Evolutionary conservation across 2,797 vertebrate species (phyloP), one percentile per base, ranked within the genome.

Genomic region (Emys orbicularis): DNA sequence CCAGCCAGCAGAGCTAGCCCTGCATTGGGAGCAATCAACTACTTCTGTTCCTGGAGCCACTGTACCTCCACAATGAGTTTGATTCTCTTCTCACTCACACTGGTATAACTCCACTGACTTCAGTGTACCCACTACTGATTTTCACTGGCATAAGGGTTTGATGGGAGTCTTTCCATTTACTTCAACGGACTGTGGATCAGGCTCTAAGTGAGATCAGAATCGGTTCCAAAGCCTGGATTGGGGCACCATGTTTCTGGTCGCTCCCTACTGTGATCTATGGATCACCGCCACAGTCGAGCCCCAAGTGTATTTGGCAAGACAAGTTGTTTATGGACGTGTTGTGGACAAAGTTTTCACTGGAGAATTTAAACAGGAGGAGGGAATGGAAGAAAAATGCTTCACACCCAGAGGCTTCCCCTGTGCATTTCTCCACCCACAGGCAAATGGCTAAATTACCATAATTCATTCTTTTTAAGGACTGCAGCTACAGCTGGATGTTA

Each of bases 21-120:
- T 77, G 52, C 27, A 44, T 16, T 29, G 61, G 84, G 44, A 84
- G 81, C 23, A 29, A 18, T n/a, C 52, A 50, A 18, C 18, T 29
- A 3, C 11, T 27, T 23, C 53, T 54, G 21, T 54, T 34, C 12
- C 25, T 12, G 16, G 3, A 6, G 21, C 37, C 1, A 1, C 6
- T 19, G 13, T 84, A 15, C 19, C 19, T 50, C n/a, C 13, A 57
- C 12, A 59, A 65, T 1, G 1, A 57, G 27, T 54, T 11, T 37
- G 59, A 50, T 50, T 49, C 44, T 44, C 72, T 68, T n/a, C 18
- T 68, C n/a, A 9, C 65, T n/a, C 19, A 34, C 31, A 16, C 31
- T 34, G 31, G 31, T n/a, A n/a, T 19, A 8, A 68, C 34, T 10
- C 44, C 74, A 29, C 23, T 76, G 83, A 3, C 19, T 52, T 54